Percentiles rank a stretch among this genome's conserved stretches.
Conservation (phyloP, 2,888 invertebrate species). For the Mamestra brassicae region DNA sequence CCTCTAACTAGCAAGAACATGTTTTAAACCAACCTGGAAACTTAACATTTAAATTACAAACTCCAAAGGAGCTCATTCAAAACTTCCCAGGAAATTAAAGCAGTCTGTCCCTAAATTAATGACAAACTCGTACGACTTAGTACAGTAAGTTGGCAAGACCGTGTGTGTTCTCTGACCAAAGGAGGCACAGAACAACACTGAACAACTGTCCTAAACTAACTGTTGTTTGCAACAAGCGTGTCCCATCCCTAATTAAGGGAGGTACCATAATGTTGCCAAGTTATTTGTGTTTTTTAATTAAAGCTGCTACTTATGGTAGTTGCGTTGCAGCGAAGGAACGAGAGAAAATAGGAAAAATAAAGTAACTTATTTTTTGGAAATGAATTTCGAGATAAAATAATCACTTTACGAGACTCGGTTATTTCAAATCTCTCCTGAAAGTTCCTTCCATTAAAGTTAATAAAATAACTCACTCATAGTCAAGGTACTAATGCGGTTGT, state of each 20-base stretch:
- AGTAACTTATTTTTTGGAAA: not conserved
- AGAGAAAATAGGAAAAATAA: not conserved
- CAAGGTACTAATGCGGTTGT: not conserved
- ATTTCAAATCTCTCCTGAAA: not conserved
- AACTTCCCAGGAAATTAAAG: slow-evolving; percentile 32
- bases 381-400: no score
- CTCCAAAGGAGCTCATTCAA: slow-evolving; percentile 15
- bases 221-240: slow-evolving; percentile 48
- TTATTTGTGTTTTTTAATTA: slow-evolving; percentile 57
- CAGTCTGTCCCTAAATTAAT: slow-evolving; percentile 32
- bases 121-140: slow-evolving; percentile 27
- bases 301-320: slow-evolving; percentile 39
- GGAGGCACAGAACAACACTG: slow-evolving; percentile 33
- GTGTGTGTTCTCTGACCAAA: slow-evolving; percentile 53
- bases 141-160: slow-evolving; percentile 51
- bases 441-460: not conserved
- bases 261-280: slow-evolving; percentile 47
- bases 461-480: not conserved
- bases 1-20: not conserved
- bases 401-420: not conserved
- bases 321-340: not conserved
- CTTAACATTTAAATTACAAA: slow-evolving; percentile 7
- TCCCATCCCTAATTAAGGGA: slow-evolving; percentile 61
- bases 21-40: slow-evolving; percentile 1
- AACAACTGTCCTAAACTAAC: slow-evolving; percentile 67